Percentiles rank a stretch among this genome's conserved stretches.
Conservation (phyloP, 2,113 vertebrate species). For the Pseudorectes ferrugineus region DNA sequence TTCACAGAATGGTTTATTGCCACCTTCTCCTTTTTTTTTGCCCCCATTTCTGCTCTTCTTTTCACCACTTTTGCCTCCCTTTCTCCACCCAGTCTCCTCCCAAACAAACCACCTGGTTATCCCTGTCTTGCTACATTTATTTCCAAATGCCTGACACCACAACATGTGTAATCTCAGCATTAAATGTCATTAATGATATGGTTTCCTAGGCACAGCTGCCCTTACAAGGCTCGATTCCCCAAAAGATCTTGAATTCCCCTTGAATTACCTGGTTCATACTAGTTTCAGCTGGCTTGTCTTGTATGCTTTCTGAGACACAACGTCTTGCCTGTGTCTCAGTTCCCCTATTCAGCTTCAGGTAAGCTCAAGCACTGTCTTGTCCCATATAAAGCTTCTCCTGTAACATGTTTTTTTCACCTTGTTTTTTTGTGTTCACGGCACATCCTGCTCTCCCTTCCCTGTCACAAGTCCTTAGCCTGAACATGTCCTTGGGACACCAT, state of each 20-base stretch:
- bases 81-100: not conserved
- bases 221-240: not conserved
- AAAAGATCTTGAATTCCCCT: not conserved
- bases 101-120: not conserved
- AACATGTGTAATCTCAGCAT: not conserved
- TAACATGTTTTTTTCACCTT: not conserved
- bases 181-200: not conserved
- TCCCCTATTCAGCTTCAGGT: not conserved
- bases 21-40: accelerated
- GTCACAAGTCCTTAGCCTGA: not conserved
- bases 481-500: not conserved
- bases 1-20: not conserved
- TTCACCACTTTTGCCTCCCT: not conserved
- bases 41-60: not conserved
- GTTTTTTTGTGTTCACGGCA: not conserved
- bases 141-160: not conserved
- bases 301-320: accelerated
- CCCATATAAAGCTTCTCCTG: not conserved
- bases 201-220: not conserved
- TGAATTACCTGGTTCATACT: not conserved
- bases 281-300: not conserved
- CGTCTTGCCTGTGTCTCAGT: not conserved
- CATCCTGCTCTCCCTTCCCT: not conserved
- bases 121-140: not conserved
- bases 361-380: not conserved